Percentiles rank a stretch among this genome's conserved stretches.
phyloP scores from a whole-genome alignment of 2,888 invertebrate species.

The Eupithecia subumbrata region DNA sequence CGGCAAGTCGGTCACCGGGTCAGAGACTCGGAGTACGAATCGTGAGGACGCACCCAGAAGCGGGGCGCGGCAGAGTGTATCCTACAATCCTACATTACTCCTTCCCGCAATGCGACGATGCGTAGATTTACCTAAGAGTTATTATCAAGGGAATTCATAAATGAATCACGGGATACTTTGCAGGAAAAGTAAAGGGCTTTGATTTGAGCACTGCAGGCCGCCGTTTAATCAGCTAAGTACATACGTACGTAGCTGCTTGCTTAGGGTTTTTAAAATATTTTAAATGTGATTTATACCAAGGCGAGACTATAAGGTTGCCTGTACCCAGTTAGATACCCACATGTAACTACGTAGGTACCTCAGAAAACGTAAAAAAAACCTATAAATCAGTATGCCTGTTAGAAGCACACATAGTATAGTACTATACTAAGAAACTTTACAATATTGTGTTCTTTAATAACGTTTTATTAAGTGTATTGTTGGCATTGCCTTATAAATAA shows the following conservation, averaged over 20 bases:
- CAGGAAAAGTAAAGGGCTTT: not conserved
- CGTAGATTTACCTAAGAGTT: conserved; percentile 47
- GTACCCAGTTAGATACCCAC: not conserved
- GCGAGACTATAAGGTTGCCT: not conserved
- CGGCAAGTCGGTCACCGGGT: conserved; percentile 77
- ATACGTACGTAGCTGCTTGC: not conserved
- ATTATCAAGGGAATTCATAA: conserved; percentile 10
- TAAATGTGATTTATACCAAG: not conserved
- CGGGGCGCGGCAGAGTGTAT: conserved; percentile 67
- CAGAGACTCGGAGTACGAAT: conserved; percentile 71
- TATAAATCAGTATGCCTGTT: not conserved
- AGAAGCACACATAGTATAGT: too few relatives aligned
- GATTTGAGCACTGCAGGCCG: not conserved
- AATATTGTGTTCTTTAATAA: too few relatives aligned
- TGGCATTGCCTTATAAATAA: too few relatives aligned
- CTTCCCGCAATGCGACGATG: conserved; percentile 80
- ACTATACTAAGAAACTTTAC: too few relatives aligned
- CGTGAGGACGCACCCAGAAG: conserved; percentile 77
- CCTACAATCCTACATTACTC: conserved; percentile 68
- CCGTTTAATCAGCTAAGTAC: not conserved
- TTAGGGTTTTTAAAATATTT: not conserved
- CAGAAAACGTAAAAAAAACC: not conserved
- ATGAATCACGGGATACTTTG: not conserved
- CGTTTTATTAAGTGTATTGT: too few relatives aligned
- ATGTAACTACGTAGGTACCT: not conserved